Conservation (phyloP, 2,797 vertebrate species). For the Protonibea diacanthus region DNA sequence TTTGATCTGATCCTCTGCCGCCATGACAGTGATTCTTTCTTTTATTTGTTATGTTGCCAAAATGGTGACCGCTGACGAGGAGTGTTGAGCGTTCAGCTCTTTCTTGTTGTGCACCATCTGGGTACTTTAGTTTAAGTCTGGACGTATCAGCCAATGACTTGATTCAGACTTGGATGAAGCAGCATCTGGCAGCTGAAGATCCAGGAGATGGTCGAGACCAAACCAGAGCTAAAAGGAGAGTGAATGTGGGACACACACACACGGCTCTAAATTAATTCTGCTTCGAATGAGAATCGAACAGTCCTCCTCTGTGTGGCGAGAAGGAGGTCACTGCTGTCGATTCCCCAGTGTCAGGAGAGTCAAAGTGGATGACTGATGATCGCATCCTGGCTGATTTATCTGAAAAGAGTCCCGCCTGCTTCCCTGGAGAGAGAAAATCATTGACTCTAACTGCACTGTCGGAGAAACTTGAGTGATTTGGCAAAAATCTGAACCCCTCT, state of each 20-base stretch:
- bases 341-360: slow-evolving; percentile 19
- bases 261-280: not conserved
- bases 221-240: not conserved
- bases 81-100: no score
- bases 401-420: not conserved
- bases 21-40: no score
- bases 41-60: no score
- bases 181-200: no score
- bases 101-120: no score
- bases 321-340: not conserved
- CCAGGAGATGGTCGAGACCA: not conserved
- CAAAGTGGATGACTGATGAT: slow-evolving; percentile 13
- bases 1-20: no score
- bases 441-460: not conserved
- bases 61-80: no score
- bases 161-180: no score
- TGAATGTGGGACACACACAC: not conserved
- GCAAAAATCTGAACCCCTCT: not conserved
- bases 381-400: slow-evolving; percentile 20
- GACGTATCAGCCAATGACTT: no score
- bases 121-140: no score
- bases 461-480: no score
- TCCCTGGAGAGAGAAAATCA: slow-evolving; percentile 9
- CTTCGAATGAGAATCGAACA: not conserved
- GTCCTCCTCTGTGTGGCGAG: not conserved